Evolutionary conservation across 53 echinoderm and acorn worm species (phyloP).

Genomic region (Hippasteria phrygiana): DNA sequence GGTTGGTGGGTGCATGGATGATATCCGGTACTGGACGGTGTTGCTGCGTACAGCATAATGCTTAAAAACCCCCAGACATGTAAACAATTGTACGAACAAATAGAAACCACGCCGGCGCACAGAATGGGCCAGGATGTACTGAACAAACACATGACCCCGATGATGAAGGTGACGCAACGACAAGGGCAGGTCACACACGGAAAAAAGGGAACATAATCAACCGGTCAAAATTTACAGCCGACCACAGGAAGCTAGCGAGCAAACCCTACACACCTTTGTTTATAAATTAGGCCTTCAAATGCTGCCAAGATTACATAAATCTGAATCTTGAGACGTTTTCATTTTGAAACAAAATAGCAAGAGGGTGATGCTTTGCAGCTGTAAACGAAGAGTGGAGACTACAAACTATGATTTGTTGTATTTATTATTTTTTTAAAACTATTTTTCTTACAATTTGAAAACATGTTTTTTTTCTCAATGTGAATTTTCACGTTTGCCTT

Average conservation of each 20-base stretch:
- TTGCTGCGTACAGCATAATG: too few species aligned
- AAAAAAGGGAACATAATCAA: not conserved
- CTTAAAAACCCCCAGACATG: not conserved
- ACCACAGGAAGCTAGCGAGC: not conserved
- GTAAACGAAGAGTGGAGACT: not conserved
- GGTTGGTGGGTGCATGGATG: too few species aligned
- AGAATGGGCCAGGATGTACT: not conserved
- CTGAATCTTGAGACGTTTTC: not conserved
- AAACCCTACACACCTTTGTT: conserved; percentile 3
- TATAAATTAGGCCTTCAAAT: not conserved
- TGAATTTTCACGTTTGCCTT: too few species aligned
- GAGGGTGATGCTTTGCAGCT: not conserved
- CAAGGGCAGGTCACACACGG: conserved; percentile 2
- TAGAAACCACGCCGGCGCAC: not conserved
- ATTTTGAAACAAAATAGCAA: not conserved
- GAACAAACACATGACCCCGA: conserved; percentile 4
- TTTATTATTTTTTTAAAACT: too few species aligned
- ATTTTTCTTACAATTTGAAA: too few species aligned
- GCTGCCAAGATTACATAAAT: conserved; percentile 2
- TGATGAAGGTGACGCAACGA: conserved; percentile 5
- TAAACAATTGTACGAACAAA: not conserved
- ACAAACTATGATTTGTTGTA: not conserved
- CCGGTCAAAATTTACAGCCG: not conserved
- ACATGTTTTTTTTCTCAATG: too few species aligned
- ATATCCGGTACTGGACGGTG: too few species aligned